Evolutionary conservation across 2,113 vertebrate genomes (phyloP).

Genomic region (Symphodus melops): DNA sequence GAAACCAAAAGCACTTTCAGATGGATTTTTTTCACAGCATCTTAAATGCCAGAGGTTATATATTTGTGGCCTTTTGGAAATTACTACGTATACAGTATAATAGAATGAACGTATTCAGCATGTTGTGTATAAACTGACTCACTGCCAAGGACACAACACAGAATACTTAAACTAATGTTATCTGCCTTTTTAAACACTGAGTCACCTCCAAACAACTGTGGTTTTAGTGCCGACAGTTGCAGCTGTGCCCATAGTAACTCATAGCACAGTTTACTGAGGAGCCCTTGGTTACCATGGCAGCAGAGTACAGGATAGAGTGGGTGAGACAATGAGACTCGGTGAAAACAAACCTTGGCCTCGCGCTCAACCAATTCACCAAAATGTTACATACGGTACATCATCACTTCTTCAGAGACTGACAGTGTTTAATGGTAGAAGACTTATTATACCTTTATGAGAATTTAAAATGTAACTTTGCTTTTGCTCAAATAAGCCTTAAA

Average conservation of each 20-base stretch:
- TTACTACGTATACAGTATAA: not conserved
- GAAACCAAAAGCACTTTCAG: not conserved
- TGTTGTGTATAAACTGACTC: slow-evolving; percentile 5
- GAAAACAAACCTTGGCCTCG: slow-evolving; percentile 37
- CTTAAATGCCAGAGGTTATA: not conserved
- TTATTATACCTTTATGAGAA: too few relatives aligned
- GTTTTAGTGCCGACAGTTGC: slow-evolving; percentile 23
- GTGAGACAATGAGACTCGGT: not conserved
- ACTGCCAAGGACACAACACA: not conserved
- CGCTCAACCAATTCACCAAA: not conserved
- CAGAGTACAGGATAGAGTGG: slow-evolving; percentile 31
- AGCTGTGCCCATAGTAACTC: slow-evolving; percentile 30
- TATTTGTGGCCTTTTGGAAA: not conserved
- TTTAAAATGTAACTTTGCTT: not conserved
- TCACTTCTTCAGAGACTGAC: not conserved
- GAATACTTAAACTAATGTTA: not conserved
- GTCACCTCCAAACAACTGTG: slow-evolving; percentile 13
- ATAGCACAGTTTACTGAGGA: slow-evolving; percentile 2
- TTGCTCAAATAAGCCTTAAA: not conserved
- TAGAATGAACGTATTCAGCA: not conserved
- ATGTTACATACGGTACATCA: not conserved
- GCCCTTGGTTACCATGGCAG: slow-evolving; percentile 52
- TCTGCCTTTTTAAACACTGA: slow-evolving; percentile 28
- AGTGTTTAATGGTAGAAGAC: too few relatives aligned
- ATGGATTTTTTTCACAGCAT: not conserved